Evolutionary conservation across 2,888 invertebrate species (phyloP).

Genomic region (Drosophila subsilvestris): DNA sequence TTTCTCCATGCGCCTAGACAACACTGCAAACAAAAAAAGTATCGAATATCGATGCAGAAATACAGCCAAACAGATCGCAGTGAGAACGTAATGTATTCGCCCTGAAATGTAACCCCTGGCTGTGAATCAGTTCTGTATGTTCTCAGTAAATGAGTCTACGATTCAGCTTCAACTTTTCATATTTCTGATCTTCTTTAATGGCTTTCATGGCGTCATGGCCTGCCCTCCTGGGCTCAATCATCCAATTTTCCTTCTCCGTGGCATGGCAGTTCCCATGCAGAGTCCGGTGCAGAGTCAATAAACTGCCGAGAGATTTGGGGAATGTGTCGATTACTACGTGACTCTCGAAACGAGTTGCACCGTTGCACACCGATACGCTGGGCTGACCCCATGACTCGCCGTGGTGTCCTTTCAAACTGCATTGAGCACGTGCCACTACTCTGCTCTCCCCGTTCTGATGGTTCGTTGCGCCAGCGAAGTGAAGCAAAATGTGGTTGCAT

Average conservation of each 20-base stretch:
- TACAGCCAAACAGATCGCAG: too few relatives aligned
- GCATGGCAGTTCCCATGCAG: slow-evolving; percentile 11
- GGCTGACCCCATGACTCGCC: slow-evolving; percentile 8
- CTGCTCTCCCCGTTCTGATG: neutral
- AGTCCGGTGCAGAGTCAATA: slow-evolving; percentile 62
- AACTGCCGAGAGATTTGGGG: slow-evolving; percentile 60
- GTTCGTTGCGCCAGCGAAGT: neutral
- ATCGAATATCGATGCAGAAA: too few relatives aligned
- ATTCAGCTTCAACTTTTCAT: too few relatives aligned
- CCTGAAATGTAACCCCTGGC: too few relatives aligned
- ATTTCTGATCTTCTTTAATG: neutral
- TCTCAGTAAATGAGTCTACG: too few relatives aligned
- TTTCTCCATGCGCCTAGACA: neutral
- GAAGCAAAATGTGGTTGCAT: neutral
- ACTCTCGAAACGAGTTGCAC: slow-evolving; percentile 58
- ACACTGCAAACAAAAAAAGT: too few relatives aligned
- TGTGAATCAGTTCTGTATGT: too few relatives aligned
- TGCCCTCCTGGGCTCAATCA: neutral
- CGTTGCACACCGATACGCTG: slow-evolving; percentile 38
- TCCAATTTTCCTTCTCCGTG: neutral
- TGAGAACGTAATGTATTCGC: too few relatives aligned
- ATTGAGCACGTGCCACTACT: slow-evolving; percentile 21
- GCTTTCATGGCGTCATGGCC: too few relatives aligned
- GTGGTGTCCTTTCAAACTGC: slow-evolving; percentile 8
- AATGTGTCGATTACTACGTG: slow-evolving; percentile 74